Base-by-base conservation (phyloP, 2,888 invertebrate species). In the Toxonevra muliebris region DNA sequence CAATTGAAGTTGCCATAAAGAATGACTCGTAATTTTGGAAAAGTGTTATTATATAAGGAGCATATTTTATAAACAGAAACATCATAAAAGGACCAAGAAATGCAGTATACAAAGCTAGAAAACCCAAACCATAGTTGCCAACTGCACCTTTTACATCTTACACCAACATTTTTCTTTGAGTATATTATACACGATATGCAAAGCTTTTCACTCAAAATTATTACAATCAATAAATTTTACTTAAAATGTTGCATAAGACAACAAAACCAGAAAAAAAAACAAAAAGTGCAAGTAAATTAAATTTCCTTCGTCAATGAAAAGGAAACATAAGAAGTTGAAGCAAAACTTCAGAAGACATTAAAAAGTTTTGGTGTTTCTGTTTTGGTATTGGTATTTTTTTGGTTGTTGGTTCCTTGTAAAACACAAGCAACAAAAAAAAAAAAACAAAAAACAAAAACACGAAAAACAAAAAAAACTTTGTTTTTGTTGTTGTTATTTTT, bases 161-260 rank as follows among this genome's bases (percentile, higher is more conserved):
- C 7, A 4, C 30, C 7, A 30, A 30, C 7, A 30, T 30, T 30
- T 30, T 30, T 30, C 30, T 30, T 30, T 30, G 3, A 30, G 30
- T 30, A 30, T 30, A 4, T 30, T 7, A n/a, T n/a, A n/a, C 30
- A 30, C 30, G 7, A 30, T 30, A 30, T 30, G 30, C 7, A 30
- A 30, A 30, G 30, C 7, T 30, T 4, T 30, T 30, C 30, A 30
- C 30, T 30, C 30, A 30, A 30, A 53, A 55, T 55, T 48, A 19
- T n/a, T 48, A 57, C 57, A 64, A 57, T 64, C 64, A 64, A 64
- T 64, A 57, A 64, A 64, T 48, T 54, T 43, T 48, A 64, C 64
- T 64, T 64, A 64, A 57, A 20, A 41, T 19, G 41, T 43, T 20
- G 41, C 1, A 8, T 19, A 53, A 42, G 53, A 61, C 52, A 42